Evolutionary conservation across 2,797 vertebrate genomes (phyloP), one percentile per base, ranked within the genome.

Genomic region (Neostethus bicornis): DNA sequence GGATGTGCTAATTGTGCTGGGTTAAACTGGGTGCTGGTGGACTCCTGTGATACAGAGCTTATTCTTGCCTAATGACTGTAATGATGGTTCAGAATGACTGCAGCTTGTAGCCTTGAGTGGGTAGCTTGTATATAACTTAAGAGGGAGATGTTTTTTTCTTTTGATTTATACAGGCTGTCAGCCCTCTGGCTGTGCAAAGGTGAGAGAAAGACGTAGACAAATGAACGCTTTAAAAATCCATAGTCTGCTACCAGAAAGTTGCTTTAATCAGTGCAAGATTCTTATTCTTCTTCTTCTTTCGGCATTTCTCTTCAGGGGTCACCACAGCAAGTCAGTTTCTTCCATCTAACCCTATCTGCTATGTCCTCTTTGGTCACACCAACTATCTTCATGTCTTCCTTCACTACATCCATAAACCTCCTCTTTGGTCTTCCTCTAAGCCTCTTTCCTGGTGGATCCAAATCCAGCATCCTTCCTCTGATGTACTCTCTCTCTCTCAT

Each of bases 1-100:
- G 79, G 87, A 91, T 87, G 86, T 82, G 81, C 87, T 92, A 92
- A 91, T 92, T 92, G 88, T 89, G 80, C 82, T 83, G 86, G 79
- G 85, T 91, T 91, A 85, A 89, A 89, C 88, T 89, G 81, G 84
- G 86, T 77, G 83, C 85, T 85, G 79, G 73, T 85, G 83, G 76
- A 85, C 77, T 77, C 69, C 83, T 90, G 84, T 86, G 86, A 87
- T 86, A 90, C 78, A 88, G 85, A 91, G 85, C 84, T 89, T 84
- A 87, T 89, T 85, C 85, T 80, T 62, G 82, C 63, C 81, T 90
- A 90, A 89, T 90, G 85, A 87, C 81, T 87, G 70, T 84, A 87
- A 86, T 84, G 80, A 85, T 83, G 73, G 83, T 69, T 84, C 73
- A 73, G 77, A 77, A 79, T 65, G 78, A 76, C 70, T 77, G 69